Percentiles rank a stretch among this genome's conserved stretches.
Conservation (phyloP, 2,113 vertebrate species). For the Ptychochromis oligacanthus region DNA sequence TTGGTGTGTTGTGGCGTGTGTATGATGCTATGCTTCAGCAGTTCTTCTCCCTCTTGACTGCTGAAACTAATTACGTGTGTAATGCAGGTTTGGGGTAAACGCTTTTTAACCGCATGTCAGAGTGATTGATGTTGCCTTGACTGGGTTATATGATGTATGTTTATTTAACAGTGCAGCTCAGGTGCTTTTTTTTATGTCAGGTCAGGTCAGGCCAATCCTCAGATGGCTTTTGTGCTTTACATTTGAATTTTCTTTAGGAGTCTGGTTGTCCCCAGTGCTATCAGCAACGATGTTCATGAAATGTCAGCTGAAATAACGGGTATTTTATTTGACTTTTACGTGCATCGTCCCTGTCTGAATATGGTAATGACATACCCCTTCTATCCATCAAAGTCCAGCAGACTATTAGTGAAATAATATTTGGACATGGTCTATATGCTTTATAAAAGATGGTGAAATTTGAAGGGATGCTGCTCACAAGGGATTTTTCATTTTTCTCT, state of each 20-base stretch:
- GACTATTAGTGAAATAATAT: conserved; percentile 22
- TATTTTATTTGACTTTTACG: conserved; percentile 56
- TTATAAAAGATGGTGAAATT: conserved; percentile 5
- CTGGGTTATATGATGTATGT: conserved; percentile 72
- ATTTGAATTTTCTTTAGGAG: conserved; percentile 45
- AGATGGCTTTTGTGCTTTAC: conserved; percentile 39
- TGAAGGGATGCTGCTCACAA: not conserved
- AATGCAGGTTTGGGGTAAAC: conserved; percentile 74
- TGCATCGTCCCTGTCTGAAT: conserved; percentile 37
- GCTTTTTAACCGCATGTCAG: conserved; percentile 78
- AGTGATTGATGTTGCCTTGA: conserved; percentile 76
- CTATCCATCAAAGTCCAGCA: conserved; percentile 50
- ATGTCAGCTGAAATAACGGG: conserved; percentile 52
- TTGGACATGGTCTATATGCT: conserved; percentile 19
- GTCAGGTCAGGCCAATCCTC: conserved; percentile 62
- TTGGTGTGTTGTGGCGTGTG: conserved; percentile 51
- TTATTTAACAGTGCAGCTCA: conserved; percentile 72
- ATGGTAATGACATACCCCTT: conserved; percentile 43
- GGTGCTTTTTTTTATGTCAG: conserved; percentile 56
- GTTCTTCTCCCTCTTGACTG: conserved; percentile 63
- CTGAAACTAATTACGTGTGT: conserved; percentile 80
- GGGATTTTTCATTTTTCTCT: not conserved
- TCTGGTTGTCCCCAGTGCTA: conserved; percentile 29
- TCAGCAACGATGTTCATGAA: conserved; percentile 39
- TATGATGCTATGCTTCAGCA: conserved; percentile 60